Conservation (phyloP, 2,888 invertebrate genomes). For the Onthophagus sagittarius region DNA sequence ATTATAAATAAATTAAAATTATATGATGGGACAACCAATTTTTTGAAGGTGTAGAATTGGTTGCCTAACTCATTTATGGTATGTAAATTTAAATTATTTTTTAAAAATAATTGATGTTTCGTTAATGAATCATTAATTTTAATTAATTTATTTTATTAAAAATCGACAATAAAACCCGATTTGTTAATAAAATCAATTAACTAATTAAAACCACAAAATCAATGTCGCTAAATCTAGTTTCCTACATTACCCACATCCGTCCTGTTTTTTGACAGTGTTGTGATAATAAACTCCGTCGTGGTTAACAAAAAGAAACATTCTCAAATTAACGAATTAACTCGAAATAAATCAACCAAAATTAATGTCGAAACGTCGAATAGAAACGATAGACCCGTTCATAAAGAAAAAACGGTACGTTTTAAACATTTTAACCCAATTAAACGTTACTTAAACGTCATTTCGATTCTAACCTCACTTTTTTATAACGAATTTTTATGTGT, state of each 20-base stretch:
- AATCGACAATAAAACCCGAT: too few species aligned
- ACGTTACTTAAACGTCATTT: not conserved
- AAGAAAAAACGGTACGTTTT: constrained; percentile 68
- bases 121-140: too few species aligned
- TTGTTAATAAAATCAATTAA: not conserved
- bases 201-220: not conserved
- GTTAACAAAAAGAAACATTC: not conserved
- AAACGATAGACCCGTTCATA: constrained; percentile 79
- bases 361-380: constrained; percentile 84
- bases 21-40: too few species aligned
- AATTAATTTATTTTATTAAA: too few species aligned
- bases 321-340: too few species aligned
- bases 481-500: not conserved
- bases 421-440: constrained; percentile 13
- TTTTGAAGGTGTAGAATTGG: too few species aligned
- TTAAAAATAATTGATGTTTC: too few species aligned
- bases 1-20: too few species aligned
- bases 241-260: not conserved
- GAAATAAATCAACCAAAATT: too few species aligned
- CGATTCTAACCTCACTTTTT: not conserved
- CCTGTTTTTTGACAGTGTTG: not conserved
- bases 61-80: too few species aligned
- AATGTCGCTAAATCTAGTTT: not conserved
- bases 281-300: not conserved
- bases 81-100: too few species aligned